Conservation (phyloP, 2,888 invertebrate species). For the Serrognathus titanus region DNA sequence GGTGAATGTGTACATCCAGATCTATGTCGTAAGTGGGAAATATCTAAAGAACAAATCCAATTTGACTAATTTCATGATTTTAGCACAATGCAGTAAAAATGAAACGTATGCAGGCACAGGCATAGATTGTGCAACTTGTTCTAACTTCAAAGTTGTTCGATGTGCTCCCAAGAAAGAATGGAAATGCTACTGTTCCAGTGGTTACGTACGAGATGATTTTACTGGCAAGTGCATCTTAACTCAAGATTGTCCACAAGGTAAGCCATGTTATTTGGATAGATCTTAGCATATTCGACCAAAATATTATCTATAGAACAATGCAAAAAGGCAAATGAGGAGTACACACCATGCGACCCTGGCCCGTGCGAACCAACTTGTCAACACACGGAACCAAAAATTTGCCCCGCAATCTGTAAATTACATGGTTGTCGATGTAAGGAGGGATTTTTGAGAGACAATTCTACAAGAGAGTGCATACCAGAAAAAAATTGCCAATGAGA, state of each 20-base stretch:
- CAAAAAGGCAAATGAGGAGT: not conserved
- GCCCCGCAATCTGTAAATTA: not conserved
- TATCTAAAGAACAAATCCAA: not conserved
- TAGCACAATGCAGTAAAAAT: not conserved
- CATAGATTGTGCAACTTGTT: slow-evolving; percentile 10
- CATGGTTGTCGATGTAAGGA: not conserved
- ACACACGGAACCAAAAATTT: not conserved
- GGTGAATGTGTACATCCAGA: slow-evolving; percentile 7
- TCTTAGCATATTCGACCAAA: not conserved
- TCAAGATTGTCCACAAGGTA: slow-evolving; percentile 6
- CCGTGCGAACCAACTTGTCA: not conserved
- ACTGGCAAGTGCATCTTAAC: slow-evolving; percentile 12
- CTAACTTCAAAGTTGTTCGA: not conserved
- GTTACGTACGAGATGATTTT: slow-evolving; percentile 15
- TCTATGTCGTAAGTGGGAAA: slow-evolving; percentile 19
- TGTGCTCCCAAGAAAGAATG: not conserved
- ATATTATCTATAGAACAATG: not conserved
- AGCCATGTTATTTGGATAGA: not conserved
- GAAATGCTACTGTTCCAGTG: slow-evolving; percentile 7
- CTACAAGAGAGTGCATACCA: not conserved
- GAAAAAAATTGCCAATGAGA: not conserved
- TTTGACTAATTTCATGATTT: not conserved
- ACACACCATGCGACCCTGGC: not conserved
- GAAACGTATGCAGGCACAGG: slow-evolving; percentile 1
- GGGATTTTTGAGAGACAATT: not conserved